phyloP scores from a whole-genome alignment of 2,113 vertebrate species.

The Orthochromis indermauri region DNA sequence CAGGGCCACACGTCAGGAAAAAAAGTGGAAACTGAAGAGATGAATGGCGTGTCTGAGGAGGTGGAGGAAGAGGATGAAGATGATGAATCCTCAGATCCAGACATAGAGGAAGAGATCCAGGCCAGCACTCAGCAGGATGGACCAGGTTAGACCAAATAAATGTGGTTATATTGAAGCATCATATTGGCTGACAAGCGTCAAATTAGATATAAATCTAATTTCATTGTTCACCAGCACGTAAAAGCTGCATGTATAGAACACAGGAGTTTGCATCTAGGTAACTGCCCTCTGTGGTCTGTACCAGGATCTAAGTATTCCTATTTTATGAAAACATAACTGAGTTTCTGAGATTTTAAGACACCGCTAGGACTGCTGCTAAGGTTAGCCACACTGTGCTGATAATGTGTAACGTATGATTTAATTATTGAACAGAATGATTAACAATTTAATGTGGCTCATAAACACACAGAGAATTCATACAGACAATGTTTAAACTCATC shows the following conservation, averaged over 20 bases:
- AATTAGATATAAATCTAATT: not conserved
- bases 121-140: constrained; percentile 63
- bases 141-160: constrained; percentile 46
- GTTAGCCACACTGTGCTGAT: not conserved
- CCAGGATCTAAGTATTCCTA: not conserved
- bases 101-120: constrained; percentile 78
- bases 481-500: not conserved
- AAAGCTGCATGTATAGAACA: not conserved
- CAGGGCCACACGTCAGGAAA: constrained; percentile 24
- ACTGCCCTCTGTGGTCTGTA: not conserved
- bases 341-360: rapidly evolving
- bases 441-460: not conserved
- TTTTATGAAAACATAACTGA: not conserved
- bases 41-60: constrained; percentile 21
- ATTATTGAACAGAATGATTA: not conserved
- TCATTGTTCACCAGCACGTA: not conserved
- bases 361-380: not conserved
- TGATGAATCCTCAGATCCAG: constrained; percentile 73
- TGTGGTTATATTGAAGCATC: not conserved
- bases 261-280: rapidly evolving
- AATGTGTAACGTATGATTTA: rapidly evolving
- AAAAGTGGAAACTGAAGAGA: constrained; percentile 1
- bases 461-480: not conserved
- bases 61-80: constrained; percentile 67
- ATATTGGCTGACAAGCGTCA: not conserved